Percentiles rank a stretch among this genome's conserved stretches.
phyloP scores from a whole-genome alignment of 2,888 invertebrate genomes.

The Achlya flavicornis region DNA sequence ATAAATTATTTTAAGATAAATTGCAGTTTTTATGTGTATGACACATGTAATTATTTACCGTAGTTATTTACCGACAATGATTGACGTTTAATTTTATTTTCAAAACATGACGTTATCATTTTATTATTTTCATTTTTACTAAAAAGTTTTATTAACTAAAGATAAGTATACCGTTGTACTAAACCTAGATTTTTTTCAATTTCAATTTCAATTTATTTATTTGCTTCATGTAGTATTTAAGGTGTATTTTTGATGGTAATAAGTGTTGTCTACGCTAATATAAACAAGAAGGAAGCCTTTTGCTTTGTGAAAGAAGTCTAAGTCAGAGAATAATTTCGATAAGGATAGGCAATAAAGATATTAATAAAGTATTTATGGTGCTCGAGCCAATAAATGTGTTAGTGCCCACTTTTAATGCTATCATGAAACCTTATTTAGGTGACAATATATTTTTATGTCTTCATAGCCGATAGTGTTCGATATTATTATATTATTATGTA shows the following conservation, averaged over 20 bases:
- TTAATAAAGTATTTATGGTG: slow-evolving; percentile 10
- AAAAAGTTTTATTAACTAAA: not conserved
- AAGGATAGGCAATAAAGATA: not conserved
- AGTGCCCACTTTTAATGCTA: slow-evolving; percentile 5
- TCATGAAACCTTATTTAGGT: slow-evolving; percentile 11
- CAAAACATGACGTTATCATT: not conserved
- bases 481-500: not conserved
- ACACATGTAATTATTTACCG: not conserved
- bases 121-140: not conserved
- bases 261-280: too few species aligned
- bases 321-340: not conserved
- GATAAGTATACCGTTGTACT: not conserved
- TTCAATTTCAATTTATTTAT: too few species aligned
- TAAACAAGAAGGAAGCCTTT: too few species aligned
- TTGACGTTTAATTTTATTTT: not conserved
- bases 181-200: too few species aligned
- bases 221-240: too few species aligned
- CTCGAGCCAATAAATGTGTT: slow-evolving; percentile 9
- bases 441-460: slow-evolving; percentile 5
- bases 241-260: too few species aligned
- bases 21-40: not conserved
- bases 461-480: not conserved
- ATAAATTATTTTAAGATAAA: not conserved
- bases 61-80: not conserved
- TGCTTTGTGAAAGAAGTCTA: not conserved